A percentile compares a stretch with the other conserved stretches of the same genome.
phyloP scores from a whole-genome alignment of 1,140 invertebrate genomes.

The Drosophila hydei region DNA sequence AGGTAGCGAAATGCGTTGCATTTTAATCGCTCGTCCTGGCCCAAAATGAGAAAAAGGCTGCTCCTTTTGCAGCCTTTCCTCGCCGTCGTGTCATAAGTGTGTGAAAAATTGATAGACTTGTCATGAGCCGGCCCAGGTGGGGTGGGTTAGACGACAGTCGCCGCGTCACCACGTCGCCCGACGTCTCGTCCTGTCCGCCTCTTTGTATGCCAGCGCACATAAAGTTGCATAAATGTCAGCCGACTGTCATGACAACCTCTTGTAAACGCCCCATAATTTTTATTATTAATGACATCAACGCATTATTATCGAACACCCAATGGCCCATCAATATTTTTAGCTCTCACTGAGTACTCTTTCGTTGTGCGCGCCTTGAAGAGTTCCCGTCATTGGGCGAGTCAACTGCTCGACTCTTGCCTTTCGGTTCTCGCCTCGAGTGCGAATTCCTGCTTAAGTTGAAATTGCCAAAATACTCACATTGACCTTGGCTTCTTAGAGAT shows the following conservation, averaged over 20 bases:
- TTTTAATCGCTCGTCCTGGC: conserved; percentile 53
- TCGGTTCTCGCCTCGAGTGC: conserved; percentile 7
- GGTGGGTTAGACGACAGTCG: conserved; percentile 54
- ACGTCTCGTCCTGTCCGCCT: conserved; percentile 32
- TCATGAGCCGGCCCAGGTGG: conserved; percentile 53
- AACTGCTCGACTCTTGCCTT: background rate
- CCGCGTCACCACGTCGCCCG: background rate
- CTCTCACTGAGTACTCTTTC: background rate
- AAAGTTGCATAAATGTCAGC: conserved; percentile 81
- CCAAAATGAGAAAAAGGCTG: conserved; percentile 21
- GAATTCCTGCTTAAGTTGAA: conserved; percentile 1
- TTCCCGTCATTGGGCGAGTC: too few relatives aligned
- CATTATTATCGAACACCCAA: conserved; percentile 58
- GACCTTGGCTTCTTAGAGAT: background rate
- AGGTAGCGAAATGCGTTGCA: conserved; percentile 27
- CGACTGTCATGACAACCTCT: conserved; percentile 81
- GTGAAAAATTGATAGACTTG: conserved; percentile 82
- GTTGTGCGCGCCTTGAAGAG: background rate
- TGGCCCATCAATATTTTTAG: conserved; percentile 10
- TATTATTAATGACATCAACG: conserved; percentile 69
- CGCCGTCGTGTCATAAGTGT: conserved; percentile 68
- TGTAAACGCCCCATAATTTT: conserved; percentile 82
- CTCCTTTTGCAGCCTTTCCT: conserved; percentile 53
- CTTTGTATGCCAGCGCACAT: conserved; percentile 43
- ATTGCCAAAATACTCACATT: background rate